phyloP scores from a whole-genome alignment of 2,888 invertebrate species.

The Eueremaeus valkanovi region DNA sequence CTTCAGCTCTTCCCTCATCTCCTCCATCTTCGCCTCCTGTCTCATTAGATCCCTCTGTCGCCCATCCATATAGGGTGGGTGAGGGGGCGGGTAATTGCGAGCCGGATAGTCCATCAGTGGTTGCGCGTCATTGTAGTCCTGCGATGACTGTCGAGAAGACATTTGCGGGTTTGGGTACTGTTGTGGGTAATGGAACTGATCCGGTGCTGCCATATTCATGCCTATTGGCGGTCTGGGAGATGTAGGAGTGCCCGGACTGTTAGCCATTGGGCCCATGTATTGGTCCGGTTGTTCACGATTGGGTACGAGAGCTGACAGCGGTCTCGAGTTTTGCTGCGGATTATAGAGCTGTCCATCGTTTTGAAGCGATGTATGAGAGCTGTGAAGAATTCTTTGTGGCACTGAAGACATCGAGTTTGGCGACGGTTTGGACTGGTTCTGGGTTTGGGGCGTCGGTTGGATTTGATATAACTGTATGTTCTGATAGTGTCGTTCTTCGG shows the following conservation, averaged over 20 bases:
- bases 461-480: slow-evolving; percentile 48
- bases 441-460: slow-evolving; percentile 20
- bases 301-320: slow-evolving; percentile 47
- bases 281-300: slow-evolving; percentile 48
- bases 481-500: slow-evolving; percentile 48
- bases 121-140: slow-evolving; percentile 5
- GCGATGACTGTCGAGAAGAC: slow-evolving; percentile 39
- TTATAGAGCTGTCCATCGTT: slow-evolving; percentile 41
- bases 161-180: slow-evolving; percentile 41
- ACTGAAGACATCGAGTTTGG: slow-evolving; percentile 28
- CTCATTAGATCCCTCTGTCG: slow-evolving; percentile 50
- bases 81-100: slow-evolving; percentile 32
- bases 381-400: slow-evolving; percentile 43
- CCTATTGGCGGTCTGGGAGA: slow-evolving; percentile 42
- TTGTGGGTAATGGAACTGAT: slow-evolving; percentile 31
- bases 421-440: slow-evolving; percentile 31
- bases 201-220: neutral
- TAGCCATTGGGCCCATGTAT: slow-evolving; percentile 44
- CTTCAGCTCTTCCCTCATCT: slow-evolving; percentile 75
- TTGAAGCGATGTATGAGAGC: slow-evolving; percentile 48
- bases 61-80: slow-evolving; percentile 43
- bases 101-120: slow-evolving; percentile 4
- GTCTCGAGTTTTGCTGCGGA: slow-evolving; percentile 42
- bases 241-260: slow-evolving; percentile 42
- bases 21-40: slow-evolving; percentile 53